A percentile compares a stretch with the other conserved stretches of the same genome.
These are phyloP conservation scores for Cuculus canorus DNA, from an alignment of 2,797 vertebrate species.

Conservation along the genomic window DNA sequence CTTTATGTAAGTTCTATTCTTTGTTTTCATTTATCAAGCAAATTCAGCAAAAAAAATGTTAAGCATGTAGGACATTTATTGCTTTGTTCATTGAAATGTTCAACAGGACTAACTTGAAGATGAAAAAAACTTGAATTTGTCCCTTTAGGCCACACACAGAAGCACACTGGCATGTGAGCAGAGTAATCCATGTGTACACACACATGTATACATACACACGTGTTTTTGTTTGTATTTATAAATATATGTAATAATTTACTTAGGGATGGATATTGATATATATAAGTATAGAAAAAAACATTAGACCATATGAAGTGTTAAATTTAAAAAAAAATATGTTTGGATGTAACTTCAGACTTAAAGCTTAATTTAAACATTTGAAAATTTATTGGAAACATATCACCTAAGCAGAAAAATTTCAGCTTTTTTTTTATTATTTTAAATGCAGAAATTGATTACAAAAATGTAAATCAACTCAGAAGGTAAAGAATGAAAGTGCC, in stretches of 20 bases:
- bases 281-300: too few relatives aligned
- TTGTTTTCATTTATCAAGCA: background rate
- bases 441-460: background rate
- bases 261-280: too few relatives aligned
- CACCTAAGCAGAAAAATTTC: background rate
- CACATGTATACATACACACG: background rate
- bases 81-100: background rate
- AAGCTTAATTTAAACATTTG: background rate
- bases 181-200: background rate
- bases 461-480: background rate
- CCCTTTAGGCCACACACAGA: background rate
- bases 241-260: background rate
- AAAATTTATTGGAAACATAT: background rate
- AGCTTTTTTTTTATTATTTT: background rate
- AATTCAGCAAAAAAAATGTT: background rate
- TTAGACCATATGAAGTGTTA: background rate
- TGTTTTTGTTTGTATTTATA: background rate
- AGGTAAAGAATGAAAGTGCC: background rate
- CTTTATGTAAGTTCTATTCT: background rate
- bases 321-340: background rate
- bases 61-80: rapidly evolving
- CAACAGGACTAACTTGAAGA: background rate
- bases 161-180: background rate
- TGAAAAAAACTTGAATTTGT: background rate
- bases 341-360: background rate